Conservation (phyloP, 2,888 invertebrate species). For the Acleris cristana region DNA sequence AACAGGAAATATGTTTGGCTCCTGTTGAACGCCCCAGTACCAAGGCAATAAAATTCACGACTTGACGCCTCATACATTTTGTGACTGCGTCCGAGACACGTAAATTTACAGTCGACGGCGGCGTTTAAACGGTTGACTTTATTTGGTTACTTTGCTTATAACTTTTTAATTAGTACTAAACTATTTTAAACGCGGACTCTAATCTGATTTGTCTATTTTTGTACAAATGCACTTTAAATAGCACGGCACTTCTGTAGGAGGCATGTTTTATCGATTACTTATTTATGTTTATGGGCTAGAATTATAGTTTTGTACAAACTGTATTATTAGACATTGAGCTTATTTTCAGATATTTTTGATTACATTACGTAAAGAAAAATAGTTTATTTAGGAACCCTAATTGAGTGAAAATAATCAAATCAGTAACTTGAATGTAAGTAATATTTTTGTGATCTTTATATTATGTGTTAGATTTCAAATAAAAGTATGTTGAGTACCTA, state of each 20-base stretch:
- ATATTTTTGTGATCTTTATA: too few relatives aligned
- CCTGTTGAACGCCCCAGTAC: too few relatives aligned
- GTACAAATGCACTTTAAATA: slow-evolving; percentile 22
- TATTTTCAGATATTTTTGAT: background rate
- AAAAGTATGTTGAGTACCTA: background rate
- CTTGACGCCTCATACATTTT: too few relatives aligned
- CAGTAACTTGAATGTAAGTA: too few relatives aligned
- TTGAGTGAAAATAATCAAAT: slow-evolving; percentile 1
- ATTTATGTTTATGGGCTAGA: slow-evolving; percentile 8
- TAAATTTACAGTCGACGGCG: too few relatives aligned
- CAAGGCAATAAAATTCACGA: too few relatives aligned
- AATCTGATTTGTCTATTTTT: background rate
- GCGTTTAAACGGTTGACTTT: too few relatives aligned
- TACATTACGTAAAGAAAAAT: background rate
- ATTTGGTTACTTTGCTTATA: background rate
- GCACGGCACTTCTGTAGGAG: slow-evolving; percentile 25
- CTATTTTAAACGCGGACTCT: slow-evolving; percentile 1
- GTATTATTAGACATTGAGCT: slow-evolving; percentile 21
- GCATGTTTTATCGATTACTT: slow-evolving; percentile 15
- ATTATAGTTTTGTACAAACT: slow-evolving; percentile 2
- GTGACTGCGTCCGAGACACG: too few relatives aligned
- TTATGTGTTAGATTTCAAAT: background rate
- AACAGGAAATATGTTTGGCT: too few relatives aligned
- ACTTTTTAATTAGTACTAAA: background rate
- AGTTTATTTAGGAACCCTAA: background rate